Evolutionary conservation across 1,140 invertebrate species (phyloP), one percentile per base, ranked within the genome.

Genomic region (Anthonomus grandis): DNA sequence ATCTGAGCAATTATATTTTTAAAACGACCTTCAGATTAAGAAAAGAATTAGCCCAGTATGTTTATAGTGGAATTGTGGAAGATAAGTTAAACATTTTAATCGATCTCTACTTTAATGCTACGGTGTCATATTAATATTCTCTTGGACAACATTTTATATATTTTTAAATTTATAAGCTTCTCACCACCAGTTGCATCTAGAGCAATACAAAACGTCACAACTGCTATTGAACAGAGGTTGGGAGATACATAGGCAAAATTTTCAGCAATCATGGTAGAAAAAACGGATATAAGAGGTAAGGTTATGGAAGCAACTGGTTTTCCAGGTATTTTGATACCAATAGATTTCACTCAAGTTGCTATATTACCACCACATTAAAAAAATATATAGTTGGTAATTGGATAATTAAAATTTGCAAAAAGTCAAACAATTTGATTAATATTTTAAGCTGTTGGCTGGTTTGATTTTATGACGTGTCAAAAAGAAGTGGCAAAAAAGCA

Each of bases 331-430:
- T 45, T 73, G 15, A 69, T 66, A 12, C 60, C 64, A 24, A 65
- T 72, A 41, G 62, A 70, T 64, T 55, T 60, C n/a, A 67, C 67
- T n/a, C 67, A 64, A 58, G 44, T 46, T 48, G 57, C 50, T 61
- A 59, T 39, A 5, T 50, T 17, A 46, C n/a, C n/a, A 46, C 44
- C 44, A 2, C 3, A n/a, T 56, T 59, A 51, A 12, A 39, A 39
- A 39, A 39, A 39, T n/a, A n/a, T n/a, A n/a, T n/a, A n/a, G n/a
- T n/a, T n/a, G n/a, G n/a, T n/a, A n/a, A n/a, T n/a, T n/a, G n/a
- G n/a, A n/a, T n/a, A n/a, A n/a, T n/a, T n/a, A n/a, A n/a, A n/a
- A n/a, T n/a, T n/a, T n/a, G n/a, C n/a, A n/a, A n/a, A n/a, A n/a
- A n/a, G n/a, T n/a, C n/a, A n/a, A n/a, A n/a, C n/a, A n/a, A n/a